A percentile compares a stretch with the other conserved stretches of the same genome.
phyloP scores from a whole-genome alignment of 2,797 vertebrate genomes.

The Spizella passerina region DNA sequence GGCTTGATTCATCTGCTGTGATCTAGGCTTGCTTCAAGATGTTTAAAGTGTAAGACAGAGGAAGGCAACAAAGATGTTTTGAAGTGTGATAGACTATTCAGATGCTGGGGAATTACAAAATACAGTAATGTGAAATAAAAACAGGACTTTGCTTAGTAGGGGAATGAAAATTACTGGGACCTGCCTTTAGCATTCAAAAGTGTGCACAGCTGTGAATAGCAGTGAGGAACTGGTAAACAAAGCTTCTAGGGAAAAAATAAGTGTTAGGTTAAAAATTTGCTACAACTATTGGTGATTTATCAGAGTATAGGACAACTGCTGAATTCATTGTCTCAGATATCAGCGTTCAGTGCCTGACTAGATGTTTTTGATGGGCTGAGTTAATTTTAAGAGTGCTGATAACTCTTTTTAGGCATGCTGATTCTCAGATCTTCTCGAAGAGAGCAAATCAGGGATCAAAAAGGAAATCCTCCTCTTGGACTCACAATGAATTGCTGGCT shows the following conservation, averaged over 20 bases:
- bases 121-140: background rate
- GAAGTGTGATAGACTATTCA: background rate
- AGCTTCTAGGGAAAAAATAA: background rate
- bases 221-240: background rate
- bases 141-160: background rate
- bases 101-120: background rate
- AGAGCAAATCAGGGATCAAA: background rate
- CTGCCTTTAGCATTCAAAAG: background rate
- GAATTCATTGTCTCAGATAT: background rate
- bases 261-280: background rate
- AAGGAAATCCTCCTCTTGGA: background rate
- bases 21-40: background rate
- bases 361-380: background rate
- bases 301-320: background rate
- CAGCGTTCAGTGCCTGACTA: background rate
- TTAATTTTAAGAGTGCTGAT: background rate
- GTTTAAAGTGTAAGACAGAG: background rate
- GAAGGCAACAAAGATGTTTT: background rate
- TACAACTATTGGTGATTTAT: background rate
- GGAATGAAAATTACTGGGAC: background rate
- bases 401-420: background rate
- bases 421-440: accelerated
- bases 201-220: background rate
- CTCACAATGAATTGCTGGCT: background rate
- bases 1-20: background rate